phyloP scores from a whole-genome alignment of 1,140 invertebrate species.

The Papilio helenus region DNA sequence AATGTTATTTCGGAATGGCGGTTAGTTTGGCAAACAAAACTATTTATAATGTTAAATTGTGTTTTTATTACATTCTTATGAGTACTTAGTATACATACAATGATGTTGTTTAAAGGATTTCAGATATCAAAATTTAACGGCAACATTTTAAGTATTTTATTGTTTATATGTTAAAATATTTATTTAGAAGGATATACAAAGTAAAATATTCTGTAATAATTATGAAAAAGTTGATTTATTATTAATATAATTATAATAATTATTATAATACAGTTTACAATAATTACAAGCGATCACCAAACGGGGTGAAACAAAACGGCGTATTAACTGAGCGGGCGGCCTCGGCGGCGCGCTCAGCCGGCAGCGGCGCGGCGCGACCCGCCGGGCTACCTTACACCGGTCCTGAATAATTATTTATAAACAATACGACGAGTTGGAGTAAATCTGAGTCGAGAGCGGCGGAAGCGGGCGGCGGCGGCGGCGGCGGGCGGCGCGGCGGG shows the following conservation, averaged over 20 bases:
- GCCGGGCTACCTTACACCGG: too few relatives aligned
- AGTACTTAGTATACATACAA: conserved; percentile 6
- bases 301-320: conserved; percentile 82
- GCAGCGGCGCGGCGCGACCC: conserved; percentile 86
- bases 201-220: conserved; percentile 76
- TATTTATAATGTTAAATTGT: not conserved
- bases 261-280: conserved; percentile 83
- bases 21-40: not conserved
- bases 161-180: conserved; percentile 25
- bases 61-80: conserved; percentile 3
- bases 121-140: conserved; percentile 26
- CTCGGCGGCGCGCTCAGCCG: conserved; percentile 50
- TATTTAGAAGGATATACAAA: conserved; percentile 43
- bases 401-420: too few relatives aligned
- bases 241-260: conserved; percentile 82
- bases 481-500: conserved; percentile 86
- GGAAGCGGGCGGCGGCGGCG: too few relatives aligned
- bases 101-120: conserved; percentile 10
- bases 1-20: not conserved
- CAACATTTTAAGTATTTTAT: conserved; percentile 16
- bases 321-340: conserved; percentile 68
- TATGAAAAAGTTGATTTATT: conserved; percentile 83
- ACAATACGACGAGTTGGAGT: too few relatives aligned
- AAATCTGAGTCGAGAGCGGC: too few relatives aligned
- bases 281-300: conserved; percentile 83